Conservation (phyloP, 1,140 invertebrate species). For the Euwallacea similis region DNA sequence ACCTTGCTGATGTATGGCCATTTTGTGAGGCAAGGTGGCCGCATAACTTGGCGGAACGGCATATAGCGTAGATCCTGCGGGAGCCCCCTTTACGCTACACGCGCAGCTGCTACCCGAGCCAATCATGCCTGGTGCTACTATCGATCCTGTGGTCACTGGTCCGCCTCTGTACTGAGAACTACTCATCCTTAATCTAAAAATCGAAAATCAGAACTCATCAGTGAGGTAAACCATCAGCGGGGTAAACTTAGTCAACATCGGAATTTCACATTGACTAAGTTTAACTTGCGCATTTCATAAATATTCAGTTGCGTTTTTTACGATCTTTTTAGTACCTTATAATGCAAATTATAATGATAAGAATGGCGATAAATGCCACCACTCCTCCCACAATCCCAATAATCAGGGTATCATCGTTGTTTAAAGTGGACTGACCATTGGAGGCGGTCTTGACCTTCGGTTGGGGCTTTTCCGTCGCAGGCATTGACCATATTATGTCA, state of each 20-base stretch:
- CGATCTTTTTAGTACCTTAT: slow-evolving; percentile 57
- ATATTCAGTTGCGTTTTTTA: not conserved
- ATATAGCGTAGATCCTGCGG: slow-evolving; percentile 50
- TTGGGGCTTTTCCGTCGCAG: slow-evolving; percentile 59
- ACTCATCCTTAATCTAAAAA: slow-evolving; percentile 60
- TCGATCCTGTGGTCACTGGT: slow-evolving; percentile 59
- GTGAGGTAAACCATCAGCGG: not conserved
- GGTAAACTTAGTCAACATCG: not conserved
- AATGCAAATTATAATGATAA: slow-evolving; percentile 87
- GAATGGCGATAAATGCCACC: slow-evolving; percentile 84
- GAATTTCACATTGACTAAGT: not conserved
- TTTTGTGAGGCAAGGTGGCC: slow-evolving; percentile 65
- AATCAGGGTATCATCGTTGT: slow-evolving; percentile 87
- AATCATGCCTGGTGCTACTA: slow-evolving; percentile 56
- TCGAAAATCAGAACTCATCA: not conserved
- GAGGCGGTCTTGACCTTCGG: slow-evolving; percentile 58
- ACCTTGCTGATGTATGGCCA: slow-evolving; percentile 55
- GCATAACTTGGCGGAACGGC: slow-evolving; percentile 60
- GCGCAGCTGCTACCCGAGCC: slow-evolving; percentile 57
- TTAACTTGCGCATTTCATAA: not conserved
- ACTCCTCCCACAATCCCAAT: slow-evolving; percentile 91
- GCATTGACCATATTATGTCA: slow-evolving; percentile 85
- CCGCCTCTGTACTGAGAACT: slow-evolving; percentile 68
- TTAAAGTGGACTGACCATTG: slow-evolving; percentile 62
- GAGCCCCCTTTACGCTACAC: slow-evolving; percentile 59